Base-by-base conservation (phyloP, 2,113 vertebrate species). In the Ceuthmochares aereus region DNA sequence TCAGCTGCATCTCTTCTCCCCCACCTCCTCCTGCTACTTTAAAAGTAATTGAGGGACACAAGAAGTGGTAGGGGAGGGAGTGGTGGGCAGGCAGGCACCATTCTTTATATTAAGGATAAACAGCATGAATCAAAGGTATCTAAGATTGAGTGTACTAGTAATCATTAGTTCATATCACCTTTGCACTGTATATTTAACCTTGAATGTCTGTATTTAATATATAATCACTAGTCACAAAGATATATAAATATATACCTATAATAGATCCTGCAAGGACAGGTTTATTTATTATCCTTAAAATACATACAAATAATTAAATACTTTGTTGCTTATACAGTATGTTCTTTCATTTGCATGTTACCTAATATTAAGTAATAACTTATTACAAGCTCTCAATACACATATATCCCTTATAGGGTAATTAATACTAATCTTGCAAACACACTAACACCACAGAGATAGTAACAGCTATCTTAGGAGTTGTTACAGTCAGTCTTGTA, bases 371-470 rank as follows among this genome's bases (percentile, higher is more conserved):
- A 96, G 81, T 67, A 93, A 74, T 47, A 82, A 62, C 79, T 88
- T 94, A 88, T 74, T 93, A 69, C 73, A 63, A 70, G 73, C 91
- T 91, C 85, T 87, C 95, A 78, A 77, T 87, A 89, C 56, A 96
- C 70, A 90, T 87, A 93, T 52, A 77, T 95, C 75, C 90, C 93
- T 90, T 84, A 90, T 83, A 93, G 89, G 78, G 69, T 95, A 96
- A 87, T 96, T 96, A 96, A 96, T 95, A 94, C 93, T 92, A 94
- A 97, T 95, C 95, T 95, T 87, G 83, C 95, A 96, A 97, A 93
- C 89, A 82, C 88, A 96, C 95, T 95, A 96, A 94, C 93, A 93
- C 76, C 94, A 80, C 67, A 54, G 84, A 96, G 87, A 89, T 90
- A 58, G 70, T 92, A 96, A 96, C 62, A 92, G 87, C 93, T 94